Base-by-base conservation (phyloP, 2,797 vertebrate genomes). In the Anguilla pacifica region DNA sequence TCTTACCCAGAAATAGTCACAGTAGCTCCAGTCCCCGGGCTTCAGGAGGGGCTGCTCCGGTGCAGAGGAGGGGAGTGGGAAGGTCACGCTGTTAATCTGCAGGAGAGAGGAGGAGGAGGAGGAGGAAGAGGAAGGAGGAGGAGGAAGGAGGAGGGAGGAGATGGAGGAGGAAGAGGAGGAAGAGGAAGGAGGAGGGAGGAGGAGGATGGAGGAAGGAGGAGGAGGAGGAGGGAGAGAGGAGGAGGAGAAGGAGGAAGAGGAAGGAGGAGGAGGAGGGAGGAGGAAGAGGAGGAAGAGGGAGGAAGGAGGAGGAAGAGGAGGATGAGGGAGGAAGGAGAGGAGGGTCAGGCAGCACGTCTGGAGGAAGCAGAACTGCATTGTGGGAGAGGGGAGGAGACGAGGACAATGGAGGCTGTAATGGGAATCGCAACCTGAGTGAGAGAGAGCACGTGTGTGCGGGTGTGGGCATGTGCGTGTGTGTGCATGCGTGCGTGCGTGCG, bases 1-100 rank as follows among this genome's bases (percentile, higher is more conserved):
- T 90, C 97, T 97, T 95, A 99, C 98, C 98, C 98, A 99, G 95
- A 99, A 99, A 92, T 98, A 98, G 93, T 99, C 98, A 84, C 98
- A 99, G 96, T 99, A 99, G 96, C 98, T 99, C 98, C 98, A 99
- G 91, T 99, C 98, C 0, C 96, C 96, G 2, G 98, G 98, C 88
- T 99, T 99, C 91, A 99, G 97, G 89, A 99, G 97, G 94, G 98
- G 97, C 94, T 99, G 98, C 92, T 99, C 98, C 0, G 97, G 96
- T 92, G 97, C 97, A 86, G 97, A 95, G 31, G 97, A 97, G 57
- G 97, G 96, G 86, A 98, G 95, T n/a, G 98, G 98, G 89, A 99
- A 99, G 0, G 98, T 99, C 92, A 99, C 97, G 1, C 97, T 97
- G 93, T 99, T 99, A 93, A 99, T 97, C 98, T 99, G 95, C 84